phyloP scores from a whole-genome alignment of 2,888 invertebrate genomes.

The Xiphydria camelus region DNA sequence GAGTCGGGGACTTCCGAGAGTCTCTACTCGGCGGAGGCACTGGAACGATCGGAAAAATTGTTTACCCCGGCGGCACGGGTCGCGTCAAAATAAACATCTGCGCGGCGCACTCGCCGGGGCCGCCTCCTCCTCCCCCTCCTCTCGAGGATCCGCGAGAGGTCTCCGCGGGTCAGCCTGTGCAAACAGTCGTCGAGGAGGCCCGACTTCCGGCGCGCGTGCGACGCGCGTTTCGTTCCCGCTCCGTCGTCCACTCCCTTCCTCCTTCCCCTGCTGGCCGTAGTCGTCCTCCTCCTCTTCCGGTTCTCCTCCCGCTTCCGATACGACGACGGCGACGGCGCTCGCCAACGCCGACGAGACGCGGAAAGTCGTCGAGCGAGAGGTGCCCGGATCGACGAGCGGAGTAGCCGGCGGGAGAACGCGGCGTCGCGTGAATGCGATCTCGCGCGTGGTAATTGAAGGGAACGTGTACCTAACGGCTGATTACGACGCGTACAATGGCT shows the following conservation, averaged over 20 bases:
- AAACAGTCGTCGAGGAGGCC: conserved; percentile 28
- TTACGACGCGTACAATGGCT: conserved; percentile 40
- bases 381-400: too few species aligned
- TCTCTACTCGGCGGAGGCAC: too few species aligned
- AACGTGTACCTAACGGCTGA: conserved; percentile 47
- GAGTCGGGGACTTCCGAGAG: too few species aligned
- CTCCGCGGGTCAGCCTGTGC: conserved; percentile 37
- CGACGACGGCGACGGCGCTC: too few species aligned
- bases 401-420: conserved; percentile 12
- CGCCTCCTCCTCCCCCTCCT: conserved; percentile 10
- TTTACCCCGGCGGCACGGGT: conserved; percentile 10
- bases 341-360: conserved; percentile 14
- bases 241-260: too few species aligned
- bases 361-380: conserved; percentile 7
- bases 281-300: too few species aligned
- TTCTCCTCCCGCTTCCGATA: too few species aligned
- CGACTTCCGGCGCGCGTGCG: conserved; percentile 25
- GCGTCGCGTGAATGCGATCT: conserved; percentile 21
- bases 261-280: too few species aligned
- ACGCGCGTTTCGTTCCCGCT: too few species aligned
- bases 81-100: conserved; percentile 48
- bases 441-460: conserved; percentile 21
- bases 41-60: conserved; percentile 1
- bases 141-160: conserved; percentile 26
- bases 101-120: conserved; percentile 21